phyloP scores from a whole-genome alignment of 2,888 invertebrate genomes.

The Ommatoiulus sabulosus region DNA sequence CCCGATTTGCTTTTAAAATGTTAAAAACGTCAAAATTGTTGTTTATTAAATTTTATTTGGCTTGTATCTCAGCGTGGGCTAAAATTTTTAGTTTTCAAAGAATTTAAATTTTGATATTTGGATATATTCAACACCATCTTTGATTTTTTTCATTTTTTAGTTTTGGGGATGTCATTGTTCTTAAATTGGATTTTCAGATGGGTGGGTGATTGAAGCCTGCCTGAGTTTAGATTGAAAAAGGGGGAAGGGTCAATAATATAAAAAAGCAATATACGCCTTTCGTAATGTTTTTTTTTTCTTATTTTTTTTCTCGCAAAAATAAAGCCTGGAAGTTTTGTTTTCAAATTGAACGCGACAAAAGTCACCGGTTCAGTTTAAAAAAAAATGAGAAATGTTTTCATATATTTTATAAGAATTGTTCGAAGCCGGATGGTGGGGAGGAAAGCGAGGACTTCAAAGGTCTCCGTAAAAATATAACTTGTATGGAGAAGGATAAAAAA shows the following conservation, averaged over 20 bases:
- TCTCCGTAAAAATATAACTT: constrained; percentile 28
- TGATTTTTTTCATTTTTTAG: neutral
- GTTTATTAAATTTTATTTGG: too few relatives aligned
- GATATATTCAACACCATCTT: neutral
- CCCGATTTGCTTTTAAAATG: too few relatives aligned
- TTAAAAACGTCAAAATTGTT: too few relatives aligned
- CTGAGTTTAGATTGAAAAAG: constrained; percentile 22
- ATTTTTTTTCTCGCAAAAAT: neutral
- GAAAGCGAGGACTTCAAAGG: neutral
- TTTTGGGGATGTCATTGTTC: neutral
- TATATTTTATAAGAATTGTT: constrained; percentile 34
- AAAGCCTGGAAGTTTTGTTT: constrained; percentile 4
- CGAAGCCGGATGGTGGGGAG: neutral
- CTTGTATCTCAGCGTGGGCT: too few relatives aligned
- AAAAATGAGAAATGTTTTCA: constrained; percentile 21
- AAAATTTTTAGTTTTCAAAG: too few relatives aligned
- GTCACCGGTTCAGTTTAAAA: neutral
- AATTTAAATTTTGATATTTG: too few relatives aligned
- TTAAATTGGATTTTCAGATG: constrained; percentile 15
- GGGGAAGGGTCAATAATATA: constrained; percentile 28
- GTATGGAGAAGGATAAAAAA: neutral
- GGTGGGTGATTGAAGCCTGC: neutral
- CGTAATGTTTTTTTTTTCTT: constrained; percentile 5
- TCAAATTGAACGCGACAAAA: constrained; percentile 19
- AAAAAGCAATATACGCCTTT: constrained; percentile 28